Conservation (phyloP, 2,113 vertebrate species). For the Cepphus grylle region DNA sequence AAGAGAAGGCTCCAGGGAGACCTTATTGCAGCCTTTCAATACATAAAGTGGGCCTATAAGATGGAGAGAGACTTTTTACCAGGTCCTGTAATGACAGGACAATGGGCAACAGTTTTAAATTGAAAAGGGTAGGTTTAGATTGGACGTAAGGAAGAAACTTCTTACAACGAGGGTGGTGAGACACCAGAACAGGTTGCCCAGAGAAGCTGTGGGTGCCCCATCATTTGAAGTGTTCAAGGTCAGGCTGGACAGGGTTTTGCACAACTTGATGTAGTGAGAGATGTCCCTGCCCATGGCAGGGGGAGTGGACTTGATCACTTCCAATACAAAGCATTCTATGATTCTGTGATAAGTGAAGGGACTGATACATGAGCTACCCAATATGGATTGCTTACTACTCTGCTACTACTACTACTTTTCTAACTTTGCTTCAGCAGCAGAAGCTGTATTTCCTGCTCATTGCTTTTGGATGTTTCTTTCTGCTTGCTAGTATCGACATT, state of each 20-base stretch:
- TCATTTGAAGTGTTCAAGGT: not conserved
- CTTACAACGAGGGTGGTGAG: not conserved
- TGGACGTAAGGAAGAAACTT: not conserved
- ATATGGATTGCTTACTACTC: not conserved
- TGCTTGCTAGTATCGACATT: not conserved
- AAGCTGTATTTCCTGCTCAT: not conserved
- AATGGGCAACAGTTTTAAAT: not conserved
- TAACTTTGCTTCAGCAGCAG: not conserved
- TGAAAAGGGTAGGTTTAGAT: not conserved
- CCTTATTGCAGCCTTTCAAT: not conserved
- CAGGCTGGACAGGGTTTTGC: not conserved
- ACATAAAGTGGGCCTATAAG: not conserved
- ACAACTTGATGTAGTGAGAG: not conserved
- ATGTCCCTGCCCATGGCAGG: not conserved
- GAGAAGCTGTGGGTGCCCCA: not conserved
- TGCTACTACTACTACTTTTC: too few relatives aligned
- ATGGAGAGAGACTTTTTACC: not conserved
- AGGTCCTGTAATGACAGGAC: not conserved
- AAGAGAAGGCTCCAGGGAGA: not conserved
- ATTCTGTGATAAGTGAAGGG: not conserved
- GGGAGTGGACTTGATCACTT: not conserved
- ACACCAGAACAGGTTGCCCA: not conserved
- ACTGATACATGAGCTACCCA: not conserved
- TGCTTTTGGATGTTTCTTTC: not conserved
- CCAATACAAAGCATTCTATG: not conserved